Base-by-base conservation (phyloP, 2,113 vertebrate species). In the Scolopax mira region DNA sequence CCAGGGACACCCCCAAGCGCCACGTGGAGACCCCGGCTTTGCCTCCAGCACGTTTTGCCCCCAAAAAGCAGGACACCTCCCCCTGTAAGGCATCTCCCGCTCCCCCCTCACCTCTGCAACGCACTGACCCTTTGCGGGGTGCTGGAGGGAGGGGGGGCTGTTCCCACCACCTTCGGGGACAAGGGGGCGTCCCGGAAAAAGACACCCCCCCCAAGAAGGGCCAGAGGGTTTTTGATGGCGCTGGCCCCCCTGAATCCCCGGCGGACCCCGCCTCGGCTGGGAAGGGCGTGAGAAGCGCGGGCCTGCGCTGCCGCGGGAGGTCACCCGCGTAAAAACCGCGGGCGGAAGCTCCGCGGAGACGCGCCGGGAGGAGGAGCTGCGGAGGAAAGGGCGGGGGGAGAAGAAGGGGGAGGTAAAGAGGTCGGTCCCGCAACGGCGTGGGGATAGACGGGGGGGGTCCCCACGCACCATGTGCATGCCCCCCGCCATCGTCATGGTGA, bases 151-250 rank as follows among this genome's bases (percentile, higher is more conserved):
- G 21, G 48, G 22, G 48, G 44, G 51, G 60, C 25, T 48, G 28
- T 49, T 27, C 71, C 65, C 21, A 11, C 41, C 27, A 10, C 0
- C 13, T 6, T 0, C 1, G 41, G 48, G 44, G 44, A 22, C 57
- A 18, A 21, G 11, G 60, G 30, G 51, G 44, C 13, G 17, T 64
- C 7, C 9, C 6, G 11, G 13, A 14, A 23, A 23, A 23, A 14
- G 13, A 31, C 67, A 33, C 11, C 42, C 67, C 35, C 11, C 42
- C 16, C 7, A 23, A 54, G 18, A 35, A 35, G 21, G 14, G 16
- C 55, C 24, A 0, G 27, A 9, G 31, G 62, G 23, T 5, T n/a
- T n/a, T 7, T 44, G 7, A 4, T 0, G 2, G 28, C 19, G 31
- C 16, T n/a, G 41, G 79, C 44, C 37, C 30, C 17, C 31, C 18